phyloP scores from a whole-genome alignment of 2,113 vertebrate genomes.

The Electrona antarctica region DNA sequence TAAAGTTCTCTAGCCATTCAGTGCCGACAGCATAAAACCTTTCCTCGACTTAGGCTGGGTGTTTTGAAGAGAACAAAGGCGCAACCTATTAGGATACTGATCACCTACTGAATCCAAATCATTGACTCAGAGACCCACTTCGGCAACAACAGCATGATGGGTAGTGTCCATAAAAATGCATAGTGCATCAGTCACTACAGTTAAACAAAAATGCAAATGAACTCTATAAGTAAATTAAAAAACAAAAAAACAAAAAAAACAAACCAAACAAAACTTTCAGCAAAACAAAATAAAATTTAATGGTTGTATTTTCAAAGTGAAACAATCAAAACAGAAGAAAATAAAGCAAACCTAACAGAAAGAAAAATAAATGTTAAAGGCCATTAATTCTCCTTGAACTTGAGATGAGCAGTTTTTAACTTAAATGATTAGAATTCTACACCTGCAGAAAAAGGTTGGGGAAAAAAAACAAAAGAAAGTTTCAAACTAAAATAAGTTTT shows the following conservation, averaged over 20 bases:
- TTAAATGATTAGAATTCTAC: constrained; percentile 55
- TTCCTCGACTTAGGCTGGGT: not conserved
- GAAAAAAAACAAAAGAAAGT: constrained; percentile 4
- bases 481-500: constrained; percentile 25
- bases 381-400: constrained; percentile 87
- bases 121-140: not conserved
- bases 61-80: no score
- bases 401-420: constrained; percentile 82
- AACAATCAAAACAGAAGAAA: constrained; percentile 87
- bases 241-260: constrained; percentile 16
- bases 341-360: constrained; percentile 86
- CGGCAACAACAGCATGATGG: not conserved
- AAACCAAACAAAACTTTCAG: constrained; percentile 93
- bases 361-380: constrained; percentile 81
- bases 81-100: not conserved
- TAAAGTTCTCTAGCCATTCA: not conserved
- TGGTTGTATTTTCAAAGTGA: constrained; percentile 92
- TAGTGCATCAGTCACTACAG: no score
- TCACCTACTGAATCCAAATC: not conserved
- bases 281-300: constrained; percentile 99
- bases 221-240: not conserved
- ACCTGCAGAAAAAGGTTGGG: constrained; percentile 34
- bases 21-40: not conserved
- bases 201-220: no score
- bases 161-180: not conserved